These are phyloP conservation scores for Rhineura floridana DNA, from an alignment of 2,113 vertebrate species.

Conservation along the genomic window DNA sequence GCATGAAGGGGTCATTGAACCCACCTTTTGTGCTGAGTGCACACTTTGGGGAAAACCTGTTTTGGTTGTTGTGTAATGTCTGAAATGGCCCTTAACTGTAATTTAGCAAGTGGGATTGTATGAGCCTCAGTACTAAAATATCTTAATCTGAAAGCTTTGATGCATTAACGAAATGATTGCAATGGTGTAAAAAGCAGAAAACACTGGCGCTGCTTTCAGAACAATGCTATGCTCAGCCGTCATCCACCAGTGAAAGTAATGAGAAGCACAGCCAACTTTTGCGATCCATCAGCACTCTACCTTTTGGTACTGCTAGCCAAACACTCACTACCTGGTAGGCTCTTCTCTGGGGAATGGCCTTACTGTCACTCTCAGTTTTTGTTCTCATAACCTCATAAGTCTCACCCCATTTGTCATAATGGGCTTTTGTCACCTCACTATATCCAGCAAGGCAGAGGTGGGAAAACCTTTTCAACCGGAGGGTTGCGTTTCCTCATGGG, in stretches of 20 bases:
- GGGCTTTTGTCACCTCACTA: background rate
- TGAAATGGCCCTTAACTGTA: no score
- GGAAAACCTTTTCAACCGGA: no score
- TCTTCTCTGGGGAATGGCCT: background rate
- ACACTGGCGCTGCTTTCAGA: background rate
- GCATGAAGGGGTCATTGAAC: background rate
- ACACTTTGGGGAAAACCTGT: no score
- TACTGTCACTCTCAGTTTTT: background rate
- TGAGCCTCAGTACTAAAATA: no score
- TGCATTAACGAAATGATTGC: background rate
- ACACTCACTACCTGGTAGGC: no score
- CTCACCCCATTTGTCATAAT: background rate
- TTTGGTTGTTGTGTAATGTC: no score
- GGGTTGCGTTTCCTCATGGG: no score
- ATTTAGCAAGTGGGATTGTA: no score
- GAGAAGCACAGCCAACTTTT: background rate
- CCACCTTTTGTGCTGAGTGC: no score
- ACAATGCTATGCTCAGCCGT: background rate
- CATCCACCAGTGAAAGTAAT: background rate
- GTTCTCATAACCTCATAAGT: background rate
- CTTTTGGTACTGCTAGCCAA: background rate
- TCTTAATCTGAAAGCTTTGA: background rate
- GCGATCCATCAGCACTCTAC: background rate
- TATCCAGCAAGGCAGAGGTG: background rate
- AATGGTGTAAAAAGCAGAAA: background rate